Conservation (phyloP, 1,140 invertebrate genomes). For the Diorhabda sublineata region DNA sequence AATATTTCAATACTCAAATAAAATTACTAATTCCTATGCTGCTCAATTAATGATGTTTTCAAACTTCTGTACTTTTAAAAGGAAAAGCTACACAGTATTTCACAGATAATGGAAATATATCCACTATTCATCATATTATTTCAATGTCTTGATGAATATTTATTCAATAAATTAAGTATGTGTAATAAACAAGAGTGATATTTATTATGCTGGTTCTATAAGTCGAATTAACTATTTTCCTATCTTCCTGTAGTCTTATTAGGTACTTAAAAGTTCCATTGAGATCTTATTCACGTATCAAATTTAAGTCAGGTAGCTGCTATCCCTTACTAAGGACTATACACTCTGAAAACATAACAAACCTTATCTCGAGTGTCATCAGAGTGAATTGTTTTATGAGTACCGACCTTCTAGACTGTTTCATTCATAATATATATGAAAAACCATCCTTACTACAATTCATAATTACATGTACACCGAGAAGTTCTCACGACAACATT, state of each 20-base stretch:
- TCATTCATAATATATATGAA: constrained; percentile 15
- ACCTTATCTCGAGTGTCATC: constrained; percentile 15
- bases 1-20: too few species aligned
- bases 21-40: too few species aligned
- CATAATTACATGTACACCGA: not conserved
- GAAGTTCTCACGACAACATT: not conserved
- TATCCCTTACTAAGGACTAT: not conserved
- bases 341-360: constrained; percentile 13
- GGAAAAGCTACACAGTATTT: too few species aligned
- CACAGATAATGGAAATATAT: too few species aligned
- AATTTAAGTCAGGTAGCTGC: constrained; percentile 13
- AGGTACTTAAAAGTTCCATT: not conserved
- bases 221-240: too few species aligned
- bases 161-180: too few species aligned
- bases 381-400: constrained; percentile 16
- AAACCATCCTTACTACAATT: not conserved
- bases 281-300: constrained; percentile 11
- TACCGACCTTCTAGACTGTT: constrained; percentile 13
- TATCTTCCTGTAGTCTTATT: not conserved
- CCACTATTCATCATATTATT: too few species aligned
- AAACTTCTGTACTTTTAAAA: too few species aligned
- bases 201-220: too few species aligned
- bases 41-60: too few species aligned
- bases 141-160: too few species aligned
- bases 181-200: too few species aligned